phyloP scores from a whole-genome alignment of 35 echinoderm and acorn worm species.

The Holothuria glaberrima region DNA sequence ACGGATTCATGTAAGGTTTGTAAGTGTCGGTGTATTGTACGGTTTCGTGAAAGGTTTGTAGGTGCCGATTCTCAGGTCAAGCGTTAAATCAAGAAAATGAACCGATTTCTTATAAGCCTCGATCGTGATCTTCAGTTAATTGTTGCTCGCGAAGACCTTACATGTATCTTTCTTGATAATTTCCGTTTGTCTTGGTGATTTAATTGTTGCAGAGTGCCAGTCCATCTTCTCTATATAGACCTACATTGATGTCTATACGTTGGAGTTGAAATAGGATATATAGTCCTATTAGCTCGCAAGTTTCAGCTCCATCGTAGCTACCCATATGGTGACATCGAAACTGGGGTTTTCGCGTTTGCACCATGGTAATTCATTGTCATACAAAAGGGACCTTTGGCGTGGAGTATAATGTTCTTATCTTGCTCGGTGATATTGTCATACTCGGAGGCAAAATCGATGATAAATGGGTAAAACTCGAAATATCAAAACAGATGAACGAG shows the following conservation, averaged over 20 bases:
- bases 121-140: neutral
- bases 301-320: constrained; percentile 25
- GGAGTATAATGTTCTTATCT: constrained; percentile 2
- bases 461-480: too few species aligned
- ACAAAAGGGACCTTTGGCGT: neutral
- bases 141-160: neutral
- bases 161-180: neutral
- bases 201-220: neutral
- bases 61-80: neutral
- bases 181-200: constrained; percentile 26
- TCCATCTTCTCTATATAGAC: constrained; percentile 6
- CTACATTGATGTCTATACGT: neutral
- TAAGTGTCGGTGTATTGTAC: too few species aligned
- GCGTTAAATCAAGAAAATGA: neutral
- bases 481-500: neutral
- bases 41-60: too few species aligned
- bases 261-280: neutral
- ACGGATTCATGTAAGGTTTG: too few species aligned
- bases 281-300: constrained; percentile 16
- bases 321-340: constrained; percentile 37
- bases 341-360: neutral
- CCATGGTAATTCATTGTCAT: neutral
- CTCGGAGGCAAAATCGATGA: neutral
- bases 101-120: neutral
- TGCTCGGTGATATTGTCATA: neutral